phyloP scores from a whole-genome alignment of 2,888 invertebrate genomes.

The Harpalus rufipes region DNA sequence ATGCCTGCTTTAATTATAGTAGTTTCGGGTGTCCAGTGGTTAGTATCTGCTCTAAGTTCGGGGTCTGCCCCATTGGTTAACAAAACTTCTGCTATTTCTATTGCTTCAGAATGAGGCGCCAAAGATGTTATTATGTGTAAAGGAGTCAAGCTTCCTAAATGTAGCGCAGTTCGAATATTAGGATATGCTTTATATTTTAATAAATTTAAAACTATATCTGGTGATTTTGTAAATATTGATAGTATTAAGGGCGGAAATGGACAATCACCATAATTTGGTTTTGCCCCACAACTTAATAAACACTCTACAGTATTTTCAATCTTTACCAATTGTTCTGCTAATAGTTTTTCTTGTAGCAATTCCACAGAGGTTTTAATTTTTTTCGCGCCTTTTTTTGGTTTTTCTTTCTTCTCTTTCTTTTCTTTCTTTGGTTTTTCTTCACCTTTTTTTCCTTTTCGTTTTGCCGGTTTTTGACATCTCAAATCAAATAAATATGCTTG shows the following conservation, averaged over 20 bases:
- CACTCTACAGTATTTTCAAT: conserved; percentile 71
- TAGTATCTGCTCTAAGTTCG: conserved; percentile 71
- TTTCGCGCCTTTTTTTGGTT: conserved; percentile 33
- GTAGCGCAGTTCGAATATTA: conserved; percentile 70
- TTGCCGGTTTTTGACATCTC: conserved; percentile 64
- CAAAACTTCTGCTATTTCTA: conserved; percentile 71
- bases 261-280: conserved; percentile 73
- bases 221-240: conserved; percentile 73
- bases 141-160: conserved; percentile 72
- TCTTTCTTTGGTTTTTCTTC: conserved; percentile 47
- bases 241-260: conserved; percentile 74
- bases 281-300: conserved; percentile 73
- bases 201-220: conserved; percentile 71
- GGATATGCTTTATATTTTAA: conserved; percentile 70
- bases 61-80: conserved; percentile 72
- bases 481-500: conserved; percentile 68
- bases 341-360: neutral
- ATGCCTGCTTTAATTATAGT: conserved; percentile 69
- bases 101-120: conserved; percentile 69
- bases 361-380: conserved; percentile 41
- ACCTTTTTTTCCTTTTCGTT: neutral
- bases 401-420: conserved; percentile 51
- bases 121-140: conserved; percentile 73
- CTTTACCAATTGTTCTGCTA: conserved; percentile 37
- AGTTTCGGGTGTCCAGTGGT: conserved; percentile 73